A percentile compares a stretch with the other conserved stretches of the same genome.
These are phyloP conservation scores for Popillia japonica DNA, from an alignment of 1,140 invertebrate species.

Conservation along the genomic window DNA sequence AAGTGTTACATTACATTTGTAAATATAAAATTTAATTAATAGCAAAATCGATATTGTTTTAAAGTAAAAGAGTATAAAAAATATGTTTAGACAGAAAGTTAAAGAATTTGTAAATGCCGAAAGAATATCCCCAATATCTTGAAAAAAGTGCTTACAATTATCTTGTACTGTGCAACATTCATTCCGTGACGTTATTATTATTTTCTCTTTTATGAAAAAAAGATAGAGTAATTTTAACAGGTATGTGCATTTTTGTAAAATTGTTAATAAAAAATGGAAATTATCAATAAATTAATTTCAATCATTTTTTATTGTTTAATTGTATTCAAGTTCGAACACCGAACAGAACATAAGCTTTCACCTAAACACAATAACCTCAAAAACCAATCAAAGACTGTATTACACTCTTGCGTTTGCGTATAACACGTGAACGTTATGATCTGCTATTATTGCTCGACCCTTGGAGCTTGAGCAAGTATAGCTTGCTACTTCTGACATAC, in stretches of 20 bases:
- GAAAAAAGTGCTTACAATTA: background rate
- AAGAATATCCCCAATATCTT: background rate
- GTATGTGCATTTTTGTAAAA: background rate
- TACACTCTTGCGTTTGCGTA: too few relatives aligned
- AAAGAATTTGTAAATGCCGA: background rate
- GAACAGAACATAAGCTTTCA: too few relatives aligned
- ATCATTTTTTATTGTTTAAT: too few relatives aligned
- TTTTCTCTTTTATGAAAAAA: background rate
- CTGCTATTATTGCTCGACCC: too few relatives aligned
- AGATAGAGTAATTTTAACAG: background rate
- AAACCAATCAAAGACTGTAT: too few relatives aligned
- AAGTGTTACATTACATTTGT: conserved; percentile 38
- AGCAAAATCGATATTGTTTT: background rate
- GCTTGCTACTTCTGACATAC: too few relatives aligned
- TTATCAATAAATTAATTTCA: background rate
- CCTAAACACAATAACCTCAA: too few relatives aligned
- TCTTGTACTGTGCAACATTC: background rate
- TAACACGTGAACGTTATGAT: too few relatives aligned
- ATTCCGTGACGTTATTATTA: background rate
- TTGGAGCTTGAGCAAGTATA: too few relatives aligned
- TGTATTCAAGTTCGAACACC: too few relatives aligned
- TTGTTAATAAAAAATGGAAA: background rate
- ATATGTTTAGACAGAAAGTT: conserved; percentile 36
- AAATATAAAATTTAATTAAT: conserved; percentile 36
- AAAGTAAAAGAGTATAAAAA: background rate